Evolutionary conservation across 1,140 invertebrate genomes (phyloP).

Genomic region (Macrotrachela quadricornifera): DNA sequence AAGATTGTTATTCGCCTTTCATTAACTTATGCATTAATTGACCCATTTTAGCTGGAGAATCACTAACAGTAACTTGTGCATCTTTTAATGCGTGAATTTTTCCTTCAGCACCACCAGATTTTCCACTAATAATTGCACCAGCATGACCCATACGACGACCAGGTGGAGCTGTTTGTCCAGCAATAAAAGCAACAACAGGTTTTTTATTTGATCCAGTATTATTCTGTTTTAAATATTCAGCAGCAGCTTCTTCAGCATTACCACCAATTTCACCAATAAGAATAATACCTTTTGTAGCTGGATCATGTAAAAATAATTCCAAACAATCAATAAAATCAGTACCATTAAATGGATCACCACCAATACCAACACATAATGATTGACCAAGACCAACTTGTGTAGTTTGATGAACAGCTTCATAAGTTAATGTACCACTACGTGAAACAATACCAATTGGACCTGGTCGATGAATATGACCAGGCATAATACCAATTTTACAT

Average conservation of each 20-base stretch:
- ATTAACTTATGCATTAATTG: slow-evolving; percentile 52
- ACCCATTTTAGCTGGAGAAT: slow-evolving; percentile 87
- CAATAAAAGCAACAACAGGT: slow-evolving; percentile 97
- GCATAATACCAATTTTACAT: slow-evolving; percentile 99
- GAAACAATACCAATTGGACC: slow-evolving; percentile 88
- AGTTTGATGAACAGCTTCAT: slow-evolving; percentile 93
- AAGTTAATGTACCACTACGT: slow-evolving; percentile 87
- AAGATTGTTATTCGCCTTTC: not conserved
- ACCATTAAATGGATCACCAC: slow-evolving; percentile 98
- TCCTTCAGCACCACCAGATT: slow-evolving; percentile 87
- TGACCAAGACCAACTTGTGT: slow-evolving; percentile 75
- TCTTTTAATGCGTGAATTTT: slow-evolving; percentile 88
- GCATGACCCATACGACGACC: slow-evolving; percentile 96
- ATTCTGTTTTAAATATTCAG: slow-evolving; percentile 70
- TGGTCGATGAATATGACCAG: slow-evolving; percentile 80
- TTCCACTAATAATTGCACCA: slow-evolving; percentile 93
- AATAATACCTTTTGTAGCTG: slow-evolving; percentile 72
- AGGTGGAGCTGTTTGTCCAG: slow-evolving; percentile 85
- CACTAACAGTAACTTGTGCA: slow-evolving; percentile 74
- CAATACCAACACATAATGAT: slow-evolving; percentile 91
- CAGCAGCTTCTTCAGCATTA: slow-evolving; percentile 81
- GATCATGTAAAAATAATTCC: slow-evolving; percentile 80
- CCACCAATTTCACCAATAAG: slow-evolving; percentile 99
- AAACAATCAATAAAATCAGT: slow-evolving; percentile 98
- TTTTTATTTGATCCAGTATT: slow-evolving; percentile 77